Conservation (phyloP, 2,888 invertebrate genomes). For the Eristalis arbustorum region DNA sequence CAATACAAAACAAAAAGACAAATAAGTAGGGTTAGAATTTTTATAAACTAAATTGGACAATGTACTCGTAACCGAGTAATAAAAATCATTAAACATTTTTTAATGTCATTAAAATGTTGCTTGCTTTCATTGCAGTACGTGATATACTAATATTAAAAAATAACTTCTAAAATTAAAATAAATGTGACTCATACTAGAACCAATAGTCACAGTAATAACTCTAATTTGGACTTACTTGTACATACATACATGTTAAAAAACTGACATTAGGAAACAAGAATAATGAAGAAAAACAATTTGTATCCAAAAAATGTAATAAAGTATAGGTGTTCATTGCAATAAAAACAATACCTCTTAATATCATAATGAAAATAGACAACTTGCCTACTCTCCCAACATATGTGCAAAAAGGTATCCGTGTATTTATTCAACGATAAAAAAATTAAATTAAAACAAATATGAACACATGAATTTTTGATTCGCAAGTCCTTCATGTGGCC, state of each 20-base stretch:
- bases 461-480: no score
- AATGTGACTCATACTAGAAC: constrained; percentile 28
- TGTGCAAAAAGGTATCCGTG: neutral
- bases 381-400: neutral
- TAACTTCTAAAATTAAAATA: neutral
- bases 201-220: constrained; percentile 19
- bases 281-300: neutral
- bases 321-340: neutral
- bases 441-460: neutral
- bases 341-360: neutral
- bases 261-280: neutral
- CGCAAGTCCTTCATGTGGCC: no score
- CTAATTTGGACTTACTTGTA: neutral
- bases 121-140: constrained; percentile 59
- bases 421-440: neutral
- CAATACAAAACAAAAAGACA: constrained; percentile 40
- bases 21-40: constrained; percentile 49
- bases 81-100: constrained; percentile 28
- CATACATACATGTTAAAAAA: neutral
- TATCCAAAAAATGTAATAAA: neutral
- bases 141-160: constrained; percentile 28
- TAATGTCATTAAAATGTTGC: constrained; percentile 30
- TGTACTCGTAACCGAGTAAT: neutral
- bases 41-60: constrained; percentile 27
- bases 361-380: neutral